Percentiles rank a stretch among this genome's conserved stretches.
These are phyloP conservation scores for Cyprinus carpio DNA, from an alignment of 2,113 vertebrate species.

Conservation along the genomic window DNA sequence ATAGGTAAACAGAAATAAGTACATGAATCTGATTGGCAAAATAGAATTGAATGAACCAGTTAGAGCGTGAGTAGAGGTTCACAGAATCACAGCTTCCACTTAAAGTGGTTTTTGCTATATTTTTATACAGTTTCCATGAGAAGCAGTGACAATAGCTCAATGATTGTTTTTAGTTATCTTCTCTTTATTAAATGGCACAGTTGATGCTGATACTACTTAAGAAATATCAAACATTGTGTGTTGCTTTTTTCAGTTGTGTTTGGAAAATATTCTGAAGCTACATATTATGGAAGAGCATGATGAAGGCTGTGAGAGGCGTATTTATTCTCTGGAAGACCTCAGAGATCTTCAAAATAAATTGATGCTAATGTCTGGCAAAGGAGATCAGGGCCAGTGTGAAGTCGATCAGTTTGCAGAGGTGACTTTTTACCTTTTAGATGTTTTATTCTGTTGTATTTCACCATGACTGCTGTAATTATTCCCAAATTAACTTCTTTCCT, in stretches of 20 bases:
- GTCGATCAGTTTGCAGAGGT: slow-evolving; percentile 93
- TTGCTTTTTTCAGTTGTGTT: slow-evolving; percentile 74
- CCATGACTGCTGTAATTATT: not conserved
- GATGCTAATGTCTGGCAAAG: slow-evolving; percentile 96
- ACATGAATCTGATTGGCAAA: no score
- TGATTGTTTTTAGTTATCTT: not conserved
- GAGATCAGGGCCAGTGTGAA: slow-evolving; percentile 82
- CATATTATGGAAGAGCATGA: slow-evolving; percentile 75
- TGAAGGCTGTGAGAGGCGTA: slow-evolving; percentile 59
- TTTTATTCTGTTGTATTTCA: not conserved
- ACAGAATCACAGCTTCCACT: no score
- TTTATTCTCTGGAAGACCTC: slow-evolving; percentile 85
- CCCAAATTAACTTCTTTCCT: not conserved
- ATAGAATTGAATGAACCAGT: no score
- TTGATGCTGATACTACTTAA: not conserved
- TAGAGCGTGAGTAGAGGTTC: no score
- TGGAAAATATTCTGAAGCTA: slow-evolving; percentile 78
- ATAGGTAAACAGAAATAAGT: no score
- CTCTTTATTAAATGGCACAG: not conserved
- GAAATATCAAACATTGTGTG: not conserved
- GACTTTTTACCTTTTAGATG: slow-evolving; percentile 43
- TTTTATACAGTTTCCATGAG: no score
- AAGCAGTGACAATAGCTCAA: not conserved
- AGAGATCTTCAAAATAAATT: slow-evolving; percentile 92
- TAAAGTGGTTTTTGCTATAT: no score